Conservation (phyloP, 2,888 invertebrate species). For the Laothoe populi region DNA sequence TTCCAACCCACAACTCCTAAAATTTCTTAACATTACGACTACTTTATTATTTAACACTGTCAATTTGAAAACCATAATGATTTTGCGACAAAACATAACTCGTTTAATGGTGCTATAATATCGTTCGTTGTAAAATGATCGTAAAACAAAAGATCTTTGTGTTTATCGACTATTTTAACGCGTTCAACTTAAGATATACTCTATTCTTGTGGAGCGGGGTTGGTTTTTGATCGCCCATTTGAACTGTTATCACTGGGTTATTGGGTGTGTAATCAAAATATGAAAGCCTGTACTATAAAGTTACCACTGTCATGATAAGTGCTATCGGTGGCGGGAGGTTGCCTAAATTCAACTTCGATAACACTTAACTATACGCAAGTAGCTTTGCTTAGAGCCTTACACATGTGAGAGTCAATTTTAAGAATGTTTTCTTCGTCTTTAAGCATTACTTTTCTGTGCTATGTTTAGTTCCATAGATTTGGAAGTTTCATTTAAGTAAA, state of each 20-base stretch:
- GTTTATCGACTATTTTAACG: background rate
- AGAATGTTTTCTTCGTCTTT: background rate
- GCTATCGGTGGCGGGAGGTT: constrained; percentile 27
- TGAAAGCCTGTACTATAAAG: constrained; percentile 35
- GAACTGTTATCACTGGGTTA: constrained; percentile 1
- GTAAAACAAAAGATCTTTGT: constrained; percentile 14
- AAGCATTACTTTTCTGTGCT: background rate
- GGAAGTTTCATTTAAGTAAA: background rate
- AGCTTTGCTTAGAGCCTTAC: background rate
- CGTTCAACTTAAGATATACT: background rate
- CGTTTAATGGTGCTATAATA: constrained; percentile 11
- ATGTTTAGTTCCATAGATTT: background rate
- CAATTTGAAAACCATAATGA: constrained; percentile 21
- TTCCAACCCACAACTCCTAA: background rate
- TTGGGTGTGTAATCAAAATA: constrained; percentile 36
- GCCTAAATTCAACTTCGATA: constrained; percentile 21
- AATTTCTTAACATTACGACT: background rate
- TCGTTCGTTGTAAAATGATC: constrained; percentile 20
- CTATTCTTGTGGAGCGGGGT: background rate
- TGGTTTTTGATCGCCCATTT: background rate
- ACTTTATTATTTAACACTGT: constrained; percentile 5
- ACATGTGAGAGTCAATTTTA: background rate
- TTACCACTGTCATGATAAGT: constrained; percentile 34
- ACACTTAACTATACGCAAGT: background rate
- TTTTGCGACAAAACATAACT: constrained; percentile 16